Evolutionary conservation across 2,888 invertebrate species (phyloP), one percentile per base, ranked within the genome.

Genomic region (Lordiphosa andalusiaca): DNA sequence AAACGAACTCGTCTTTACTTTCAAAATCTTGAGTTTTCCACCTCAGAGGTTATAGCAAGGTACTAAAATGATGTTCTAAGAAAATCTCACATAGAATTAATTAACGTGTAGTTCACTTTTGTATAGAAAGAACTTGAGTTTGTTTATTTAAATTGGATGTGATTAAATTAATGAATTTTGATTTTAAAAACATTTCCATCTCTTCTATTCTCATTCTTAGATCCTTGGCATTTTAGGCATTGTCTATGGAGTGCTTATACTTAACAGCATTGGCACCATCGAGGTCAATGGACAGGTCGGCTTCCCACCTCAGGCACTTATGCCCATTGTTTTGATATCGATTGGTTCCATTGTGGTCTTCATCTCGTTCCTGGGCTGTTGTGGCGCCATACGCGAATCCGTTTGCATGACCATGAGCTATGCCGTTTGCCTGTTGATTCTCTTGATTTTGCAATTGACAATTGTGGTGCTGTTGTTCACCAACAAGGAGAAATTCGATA

Each of bases 331-430:
- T 38, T 91, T 94, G 74, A 93, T 95, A 63, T 89, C 93, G 54
- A 89, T 95, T 64, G 94, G 95, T 10, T 91, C 92, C 9, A 86
- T 95, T 53, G 93, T 95, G 69, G 94, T 96, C 84, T 89, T 95
- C 75, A 94, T 96, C 69, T 94, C 96, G 3, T 96, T 96, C 91
- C 94, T 96, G 87, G 97, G 96, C 68, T 97, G 97, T 90, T 96
- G 96, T 87, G 97, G 97, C 40, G 96, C 97, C 10, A 93, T 95
- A 72, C 93, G 95, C 70, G 96, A 97, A 90, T 96, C 95, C 85
- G 94, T 96, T 86, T 96, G 95, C 91, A 95, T 96, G 94, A 93
- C 95, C 53, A 92, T 95, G 89, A 94, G 94, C 71, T 95, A 94
- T 89, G 92, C 95, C 4, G 91, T 94, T 70, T 92, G 94, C 87